phyloP scores from a whole-genome alignment of 2,113 vertebrate genomes.

The Hemibagrus wyckioides region DNA sequence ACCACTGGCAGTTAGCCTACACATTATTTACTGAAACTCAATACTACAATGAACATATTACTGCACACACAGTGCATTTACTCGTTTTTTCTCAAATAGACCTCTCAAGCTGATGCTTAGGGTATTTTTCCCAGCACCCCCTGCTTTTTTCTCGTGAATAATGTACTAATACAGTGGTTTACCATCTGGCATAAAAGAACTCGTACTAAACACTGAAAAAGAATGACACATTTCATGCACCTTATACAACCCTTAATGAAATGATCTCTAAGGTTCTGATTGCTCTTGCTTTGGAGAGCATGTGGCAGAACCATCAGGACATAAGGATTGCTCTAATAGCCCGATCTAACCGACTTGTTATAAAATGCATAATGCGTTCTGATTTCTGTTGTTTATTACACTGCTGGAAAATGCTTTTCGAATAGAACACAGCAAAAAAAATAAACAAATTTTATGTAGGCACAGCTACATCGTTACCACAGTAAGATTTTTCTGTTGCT shows the following conservation, averaged over 20 bases:
- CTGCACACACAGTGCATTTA: neutral
- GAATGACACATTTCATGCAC: neutral
- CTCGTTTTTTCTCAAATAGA: neutral
- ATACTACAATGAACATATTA: neutral
- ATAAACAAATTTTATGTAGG: slow-evolving; percentile 5
- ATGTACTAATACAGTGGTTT: neutral
- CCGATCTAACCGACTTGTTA: neutral
- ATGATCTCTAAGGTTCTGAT: neutral
- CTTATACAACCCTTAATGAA: neutral
- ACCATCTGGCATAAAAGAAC: neutral
- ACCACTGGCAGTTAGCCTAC: no score
- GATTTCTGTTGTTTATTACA: neutral
- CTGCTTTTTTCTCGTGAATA: neutral
- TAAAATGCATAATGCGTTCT: slow-evolving; percentile 6
- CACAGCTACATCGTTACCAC: neutral
- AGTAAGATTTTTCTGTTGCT: slow-evolving; percentile 31
- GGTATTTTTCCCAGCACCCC: neutral
- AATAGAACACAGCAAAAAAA: neutral
- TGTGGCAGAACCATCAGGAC: neutral
- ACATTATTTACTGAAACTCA: neutral
- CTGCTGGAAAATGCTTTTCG: neutral
- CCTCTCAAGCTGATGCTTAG: neutral
- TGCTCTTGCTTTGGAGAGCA: slow-evolving; percentile 8
- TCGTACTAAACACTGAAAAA: neutral
- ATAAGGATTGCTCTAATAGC: neutral